Evolutionary conservation across 2,113 vertebrate genomes (phyloP), one percentile per base, ranked within the genome.

Genomic region (Scortum barcoo): DNA sequence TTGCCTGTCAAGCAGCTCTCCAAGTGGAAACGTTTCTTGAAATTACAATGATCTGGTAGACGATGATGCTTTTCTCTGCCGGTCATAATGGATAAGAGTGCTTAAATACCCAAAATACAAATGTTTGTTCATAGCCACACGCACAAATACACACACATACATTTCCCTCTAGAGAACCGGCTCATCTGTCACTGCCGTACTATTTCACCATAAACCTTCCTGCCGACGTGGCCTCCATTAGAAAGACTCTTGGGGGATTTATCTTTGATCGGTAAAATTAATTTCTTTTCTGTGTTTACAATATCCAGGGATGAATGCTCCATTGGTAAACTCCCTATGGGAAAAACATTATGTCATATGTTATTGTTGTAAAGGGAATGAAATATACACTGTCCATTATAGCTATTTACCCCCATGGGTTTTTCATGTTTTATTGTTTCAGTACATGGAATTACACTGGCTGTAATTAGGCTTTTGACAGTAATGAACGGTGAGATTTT

Each of bases 241-340:
- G 72, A 80, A 30, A 42, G 26, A 7, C 46, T 77, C 81, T 33
- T n/a, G 48, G 33, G 77, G 67, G n/a, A 70, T 85, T 42, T 79
- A 51, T 71, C 81, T 88, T 85, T 88, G 74, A 89, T 89, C 74
- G 68, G 33, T 9, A 74, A 71, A 78, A 87, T 86, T 76, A 56
- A 71, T 91, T 70, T 86, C 24, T 58, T 61, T 28, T 20, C 36
- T 86, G 72, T 76, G 72, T 76, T 82, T 76, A 86, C 77, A 81
- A 62, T 50, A 82, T 53, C 68, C 60, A 62, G 48, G 50, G 72
- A 83, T 70, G 74, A 87, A 87, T 70, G 33, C 46, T 72, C 44
- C 22, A 12, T 38, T 71, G 53, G 40, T 76, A 40, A 71, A 74
- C 46, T 78, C 61, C 72, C 78, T 24, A 20, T 67, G 61, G 54